These are phyloP conservation scores for Reticulitermes lucifugus DNA, from an alignment of 2,888 invertebrate genomes.

Conservation along the genomic window DNA sequence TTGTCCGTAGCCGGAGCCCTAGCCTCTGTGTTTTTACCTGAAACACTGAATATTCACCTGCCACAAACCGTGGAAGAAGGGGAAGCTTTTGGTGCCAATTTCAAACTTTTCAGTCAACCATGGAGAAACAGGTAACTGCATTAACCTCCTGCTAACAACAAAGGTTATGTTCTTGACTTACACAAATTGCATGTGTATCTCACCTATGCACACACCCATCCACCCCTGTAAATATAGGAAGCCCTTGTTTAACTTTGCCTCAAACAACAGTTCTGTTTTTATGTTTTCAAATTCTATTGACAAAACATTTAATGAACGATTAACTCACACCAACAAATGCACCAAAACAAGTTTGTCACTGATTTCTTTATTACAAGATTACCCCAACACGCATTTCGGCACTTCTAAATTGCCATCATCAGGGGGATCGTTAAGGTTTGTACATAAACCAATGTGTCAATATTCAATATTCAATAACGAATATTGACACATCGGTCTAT, in stretches of 20 bases:
- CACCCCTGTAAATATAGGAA: too few species aligned
- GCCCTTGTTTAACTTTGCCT: neutral
- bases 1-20: conserved; percentile 70
- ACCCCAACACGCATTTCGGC: too few species aligned
- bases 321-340: too few species aligned
- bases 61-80: conserved; percentile 75
- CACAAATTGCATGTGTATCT: neutral
- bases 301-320: neutral
- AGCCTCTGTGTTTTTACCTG: conserved; percentile 72
- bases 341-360: too few species aligned
- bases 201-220: too few species aligned
- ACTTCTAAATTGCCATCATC: too few species aligned
- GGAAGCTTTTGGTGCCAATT: conserved; percentile 69
- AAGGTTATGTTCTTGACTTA: neutral
- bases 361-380: too few species aligned
- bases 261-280: neutral
- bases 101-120: conserved; percentile 70
- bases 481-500: too few species aligned
- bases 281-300: neutral
- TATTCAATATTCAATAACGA: too few species aligned
- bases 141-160: neutral
- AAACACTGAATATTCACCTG: conserved; percentile 72
- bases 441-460: too few species aligned
- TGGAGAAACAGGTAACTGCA: conserved; percentile 50
- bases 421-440: too few species aligned